Base-by-base conservation (phyloP, 2,113 vertebrate genomes). In the Thamnaconus septentrionalis region DNA sequence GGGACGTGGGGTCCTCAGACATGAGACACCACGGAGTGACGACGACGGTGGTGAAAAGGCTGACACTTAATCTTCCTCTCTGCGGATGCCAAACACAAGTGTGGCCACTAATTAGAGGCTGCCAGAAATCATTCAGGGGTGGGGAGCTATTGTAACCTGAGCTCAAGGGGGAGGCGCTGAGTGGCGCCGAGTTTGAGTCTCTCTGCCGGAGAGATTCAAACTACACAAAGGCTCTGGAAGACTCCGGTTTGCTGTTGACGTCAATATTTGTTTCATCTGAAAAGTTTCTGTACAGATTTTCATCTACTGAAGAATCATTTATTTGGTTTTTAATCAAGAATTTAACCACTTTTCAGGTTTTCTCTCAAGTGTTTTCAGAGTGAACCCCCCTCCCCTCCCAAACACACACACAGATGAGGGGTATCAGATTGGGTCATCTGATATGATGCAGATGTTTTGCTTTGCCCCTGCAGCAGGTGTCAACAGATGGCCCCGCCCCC, bases 91-190 rank as follows among this genome's bases (percentile, higher is more conserved):
- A 82, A 79, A 84, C 73, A 77, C 77, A 83, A 87, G 78, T 86
- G 82, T 60, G 44, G 69, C 72, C 78, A 75, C 83, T 88, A 88
- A 89, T 88, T 85, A 86, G 85, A 80, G 79, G 64, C 71, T 76
- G 45, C 4, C 7, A 69, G 72, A 72, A 83, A 75, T 73, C 58
- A 64, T 65, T 69, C 31, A 52, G 74, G 71, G 76, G 62, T 0
- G 62, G 43, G 71, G 56, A 69, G 12, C 18, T 52, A 51, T 61
- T 61, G 85, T 76, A 83, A 86, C 77, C 50, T 41, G 83, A 87
- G 81, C 18, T 31, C 18, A 31, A 31, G 18, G 56, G 80, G 79
- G 59, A 50, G 73, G 58, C 0, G 46, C 50, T 70, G 71, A 68
- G 76, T 42, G 60, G 76, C 56, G 78, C 55, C 6, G 43, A 72